Evolutionary conservation across 2,888 invertebrate genomes (phyloP), one percentile per base, ranked within the genome.

Genomic region (Diarsia dahlii): DNA sequence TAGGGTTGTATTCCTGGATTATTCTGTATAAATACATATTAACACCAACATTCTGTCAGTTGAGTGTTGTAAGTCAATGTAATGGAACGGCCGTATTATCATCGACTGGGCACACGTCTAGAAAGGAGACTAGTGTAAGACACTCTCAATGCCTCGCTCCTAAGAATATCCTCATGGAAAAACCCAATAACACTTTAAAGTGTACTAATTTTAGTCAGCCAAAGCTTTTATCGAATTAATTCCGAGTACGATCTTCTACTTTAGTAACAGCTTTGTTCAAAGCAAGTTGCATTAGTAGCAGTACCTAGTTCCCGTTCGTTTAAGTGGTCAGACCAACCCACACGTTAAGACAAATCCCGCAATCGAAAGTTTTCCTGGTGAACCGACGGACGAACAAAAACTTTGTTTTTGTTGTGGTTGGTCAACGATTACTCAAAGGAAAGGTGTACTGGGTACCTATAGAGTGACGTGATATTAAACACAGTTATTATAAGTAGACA

Each of bases 311-410:
- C 48, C 34, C 67, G 66, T 74, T 72, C 39, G 72, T 80, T 83
- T 62, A 76, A 2, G 28, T 2, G 28, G 28, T 28, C 28, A 28
- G 78, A 67, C 64, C n/a, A 69, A 50, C 69, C 78, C 78, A 83
- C 84, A 71, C 68, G 52, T 50, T 74, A 79, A 74, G 76, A 75
- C 63, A 74, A 86, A 86, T 80, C 62, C 84, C 63, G 71, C 72
- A 83, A 83, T 83, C 63, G 69, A 85, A 74, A 85, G 73, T 85
- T 82, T 74, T 39, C 39, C 63, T 65, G 73, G 70, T 77, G 63
- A 63, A 73, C 71, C 54, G 58, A 71, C 71, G 66, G 50, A 28
- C 63, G 66, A 73, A 50, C 76, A 66, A 66, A 81, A 85, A 82
- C 83, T 82, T 82, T 67, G 83, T 71, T 85, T 85, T 74, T 76